Evolutionary conservation across 2,888 invertebrate genomes (phyloP), one percentile per base, ranked within the genome.

Genomic region (Stenolophus ochropezus): DNA sequence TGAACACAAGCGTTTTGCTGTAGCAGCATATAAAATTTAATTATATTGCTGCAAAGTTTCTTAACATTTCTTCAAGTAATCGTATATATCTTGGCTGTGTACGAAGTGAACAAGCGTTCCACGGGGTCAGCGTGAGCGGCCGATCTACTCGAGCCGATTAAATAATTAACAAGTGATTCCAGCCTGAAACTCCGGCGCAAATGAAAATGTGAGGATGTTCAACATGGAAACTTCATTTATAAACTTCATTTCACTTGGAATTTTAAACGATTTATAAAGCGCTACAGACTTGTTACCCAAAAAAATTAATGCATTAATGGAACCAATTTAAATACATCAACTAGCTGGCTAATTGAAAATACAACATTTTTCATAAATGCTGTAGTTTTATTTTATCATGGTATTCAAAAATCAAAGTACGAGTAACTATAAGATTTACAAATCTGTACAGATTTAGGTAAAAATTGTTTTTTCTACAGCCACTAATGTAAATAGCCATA

Each of bases 11-110:
- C 42, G 18, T 42, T 69, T 69, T 69, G 47, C 42, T 14, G 16
- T 18, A n/a, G 56, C 69, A 79, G 69, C 53, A 25, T 53, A 79
- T 79, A 79, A 49, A 79, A 79, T 79, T 79, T 51, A 69, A 79
- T 79, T 79, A 79, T 71, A 49, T 79, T 71, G 71, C 53, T 23
- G 78, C 65, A 71, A 79, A 79, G 33, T 79, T 77, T 79, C 71
- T 56, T 49, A 79, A 71, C 71, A 79, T 79, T 71, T 79, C 79
- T 79, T 71, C 69, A 69, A 79, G 51, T 27, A 18, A 69, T 65
- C 23, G 56, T 79, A 79, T 71, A 79, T 79, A 79, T 71, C 21
- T 18, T 8, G 18, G 18, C 25, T 61, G 25, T 61, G 25, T 4
- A 61, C 14, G n/a, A 14, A 61, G 4, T 69, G 42, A 18, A 69